These are phyloP conservation scores for Catocala nupta DNA, from an alignment of 2,888 invertebrate genomes.

Conservation along the genomic window DNA sequence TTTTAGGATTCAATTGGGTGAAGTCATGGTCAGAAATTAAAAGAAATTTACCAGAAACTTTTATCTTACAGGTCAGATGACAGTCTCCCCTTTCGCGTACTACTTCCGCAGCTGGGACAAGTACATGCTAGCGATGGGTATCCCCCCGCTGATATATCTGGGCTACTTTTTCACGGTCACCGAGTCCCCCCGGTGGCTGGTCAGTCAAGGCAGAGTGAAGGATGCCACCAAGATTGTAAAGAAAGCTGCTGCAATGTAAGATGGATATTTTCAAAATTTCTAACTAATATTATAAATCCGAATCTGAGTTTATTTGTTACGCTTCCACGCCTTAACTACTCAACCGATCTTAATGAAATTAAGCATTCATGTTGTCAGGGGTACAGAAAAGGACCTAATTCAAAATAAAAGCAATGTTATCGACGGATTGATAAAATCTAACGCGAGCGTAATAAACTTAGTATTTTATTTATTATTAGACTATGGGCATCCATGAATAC, in stretches of 20 bases:
- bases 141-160: constrained; percentile 88
- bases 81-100: constrained; percentile 89
- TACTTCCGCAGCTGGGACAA: constrained; percentile 89
- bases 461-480: no score
- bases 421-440: no score
- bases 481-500: no score
- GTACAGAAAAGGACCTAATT: no score
- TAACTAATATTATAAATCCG: no score
- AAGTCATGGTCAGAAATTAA: no score
- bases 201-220: constrained; percentile 90
- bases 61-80: constrained; percentile 84
- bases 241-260: constrained; percentile 88
- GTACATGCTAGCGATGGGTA: constrained; percentile 88
- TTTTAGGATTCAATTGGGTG: neutral
- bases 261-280: constrained; percentile 17
- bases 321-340: no score
- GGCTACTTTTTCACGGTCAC: constrained; percentile 90
- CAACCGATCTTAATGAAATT: no score
- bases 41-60: neutral
- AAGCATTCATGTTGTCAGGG: no score
- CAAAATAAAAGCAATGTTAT: no score
- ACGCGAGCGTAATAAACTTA: no score
- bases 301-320: no score
- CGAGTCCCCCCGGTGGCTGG: constrained; percentile 93
- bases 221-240: constrained; percentile 89